Conservation (phyloP, 1,140 invertebrate genomes). For the Drosophila triauraria region DNA sequence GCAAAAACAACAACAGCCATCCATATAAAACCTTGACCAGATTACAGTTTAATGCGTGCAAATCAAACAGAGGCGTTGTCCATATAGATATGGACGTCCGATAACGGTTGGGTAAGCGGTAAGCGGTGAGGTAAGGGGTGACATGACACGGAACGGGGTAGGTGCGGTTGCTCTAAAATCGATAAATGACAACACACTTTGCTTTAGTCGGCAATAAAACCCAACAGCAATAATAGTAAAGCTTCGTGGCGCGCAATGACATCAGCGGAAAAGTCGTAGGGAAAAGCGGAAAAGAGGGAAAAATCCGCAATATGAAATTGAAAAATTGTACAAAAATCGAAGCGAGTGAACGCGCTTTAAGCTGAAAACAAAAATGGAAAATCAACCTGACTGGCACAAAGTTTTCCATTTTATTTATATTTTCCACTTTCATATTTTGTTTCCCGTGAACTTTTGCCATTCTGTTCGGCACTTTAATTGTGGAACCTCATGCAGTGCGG, state of each 20-base stretch:
- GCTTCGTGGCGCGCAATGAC: constrained; percentile 66
- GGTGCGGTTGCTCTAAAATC: constrained; percentile 72
- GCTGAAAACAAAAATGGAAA: constrained; percentile 9
- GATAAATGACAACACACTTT: constrained; percentile 80
- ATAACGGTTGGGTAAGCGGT: constrained; percentile 22
- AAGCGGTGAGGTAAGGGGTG: constrained; percentile 14
- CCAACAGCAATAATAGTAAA: constrained; percentile 72
- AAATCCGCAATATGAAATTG: constrained; percentile 32
- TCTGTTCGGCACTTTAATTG: constrained; percentile 29
- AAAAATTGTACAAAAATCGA: constrained; percentile 38
- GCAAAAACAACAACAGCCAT: constrained; percentile 29
- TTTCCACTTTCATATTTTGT: not conserved
- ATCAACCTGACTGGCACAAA: constrained; percentile 31
- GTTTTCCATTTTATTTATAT: constrained; percentile 21
- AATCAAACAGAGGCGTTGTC: constrained; percentile 70
- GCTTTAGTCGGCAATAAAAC: constrained; percentile 69
- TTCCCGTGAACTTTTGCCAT: constrained; percentile 11
- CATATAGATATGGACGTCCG: constrained; percentile 57
- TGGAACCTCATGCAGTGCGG: constrained; percentile 41
- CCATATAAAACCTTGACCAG: constrained; percentile 73
- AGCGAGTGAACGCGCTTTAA: constrained; percentile 17
- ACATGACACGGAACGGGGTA: not conserved
- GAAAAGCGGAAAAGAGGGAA: not conserved
- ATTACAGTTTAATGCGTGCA: constrained; percentile 75
- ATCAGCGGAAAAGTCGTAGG: constrained; percentile 63